A percentile compares a stretch with the other conserved stretches of the same genome.
These are phyloP conservation scores for Colossoma macropomum DNA, from an alignment of 2,113 vertebrate genomes.

Conservation along the genomic window DNA sequence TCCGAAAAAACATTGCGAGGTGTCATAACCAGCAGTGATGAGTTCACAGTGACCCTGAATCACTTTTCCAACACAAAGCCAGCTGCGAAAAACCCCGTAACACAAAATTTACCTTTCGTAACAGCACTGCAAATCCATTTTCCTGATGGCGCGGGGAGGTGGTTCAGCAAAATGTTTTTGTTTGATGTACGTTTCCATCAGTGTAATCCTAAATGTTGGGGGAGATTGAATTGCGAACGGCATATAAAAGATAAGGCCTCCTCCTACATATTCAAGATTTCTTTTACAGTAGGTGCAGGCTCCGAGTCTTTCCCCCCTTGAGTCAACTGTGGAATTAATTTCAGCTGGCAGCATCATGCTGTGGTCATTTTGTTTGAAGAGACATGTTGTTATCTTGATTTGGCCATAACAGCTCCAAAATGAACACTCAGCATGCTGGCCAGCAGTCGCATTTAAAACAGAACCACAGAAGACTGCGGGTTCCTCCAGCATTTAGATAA, in stretches of 20 bases:
- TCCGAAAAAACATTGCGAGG: conserved; percentile 14
- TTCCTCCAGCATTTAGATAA: conserved; percentile 64
- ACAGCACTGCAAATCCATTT: conserved; percentile 28
- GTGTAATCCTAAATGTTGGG: conserved; percentile 60
- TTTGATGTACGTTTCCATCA: conserved; percentile 67
- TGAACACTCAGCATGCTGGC: conserved; percentile 74
- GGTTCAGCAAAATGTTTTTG: conserved; percentile 53
- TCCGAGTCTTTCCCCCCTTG: conserved; percentile 70
- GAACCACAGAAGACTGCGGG: conserved; percentile 63
- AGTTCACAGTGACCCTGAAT: conserved; percentile 30
- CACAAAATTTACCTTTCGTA: conserved; percentile 38
- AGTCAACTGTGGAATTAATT: conserved; percentile 82
- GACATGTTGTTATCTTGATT: conserved; percentile 85
- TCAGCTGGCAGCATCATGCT: conserved; percentile 81
- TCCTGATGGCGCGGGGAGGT: conserved; percentile 22
- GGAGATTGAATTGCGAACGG: conserved; percentile 65
- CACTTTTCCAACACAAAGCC: conserved; percentile 33
- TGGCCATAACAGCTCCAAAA: conserved; percentile 77
- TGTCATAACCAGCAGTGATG: conserved; percentile 24
- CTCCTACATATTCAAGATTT: conserved; percentile 71
- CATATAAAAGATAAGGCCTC: conserved; percentile 64
- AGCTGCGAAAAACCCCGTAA: not conserved
- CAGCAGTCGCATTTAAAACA: conserved; percentile 72
- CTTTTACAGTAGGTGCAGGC: conserved; percentile 53
- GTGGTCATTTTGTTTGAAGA: conserved; percentile 83